Conservation (phyloP, 2,888 invertebrate species). For the Listrodromus nycthemerus region DNA sequence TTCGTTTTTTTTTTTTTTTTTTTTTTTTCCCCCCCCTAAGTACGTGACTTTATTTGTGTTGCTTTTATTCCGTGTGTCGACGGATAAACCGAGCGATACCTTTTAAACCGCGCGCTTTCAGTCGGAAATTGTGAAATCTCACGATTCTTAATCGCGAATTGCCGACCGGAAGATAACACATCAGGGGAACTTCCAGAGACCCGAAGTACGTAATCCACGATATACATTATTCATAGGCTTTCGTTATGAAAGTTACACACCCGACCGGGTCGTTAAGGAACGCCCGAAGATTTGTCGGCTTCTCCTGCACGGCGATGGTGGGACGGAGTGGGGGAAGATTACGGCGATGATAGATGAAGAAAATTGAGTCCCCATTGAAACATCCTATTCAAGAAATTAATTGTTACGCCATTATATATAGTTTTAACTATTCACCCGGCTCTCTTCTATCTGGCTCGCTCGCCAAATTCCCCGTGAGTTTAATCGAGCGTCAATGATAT, state of each 20-base stretch:
- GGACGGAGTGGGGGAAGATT: not conserved
- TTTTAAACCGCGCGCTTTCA: not conserved
- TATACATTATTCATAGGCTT: conserved; percentile 14
- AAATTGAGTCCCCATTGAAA: conserved; percentile 32
- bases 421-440: conserved; percentile 42
- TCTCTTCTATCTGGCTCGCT: conserved; percentile 38
- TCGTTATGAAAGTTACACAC: conserved; percentile 12
- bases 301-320: not conserved
- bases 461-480: conserved; percentile 76
- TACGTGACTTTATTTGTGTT: too few species aligned
- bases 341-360: conserved; percentile 41
- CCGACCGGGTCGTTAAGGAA: conserved; percentile 3
- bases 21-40: not conserved
- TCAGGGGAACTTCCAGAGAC: not conserved
- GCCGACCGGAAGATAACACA: not conserved
- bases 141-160: not conserved
- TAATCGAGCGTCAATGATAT: conserved; percentile 82
- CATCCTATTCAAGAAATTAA: conserved; percentile 71
- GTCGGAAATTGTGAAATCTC: not conserved
- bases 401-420: conserved; percentile 74
- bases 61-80: too few species aligned
- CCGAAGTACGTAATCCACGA: not conserved
- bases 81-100: not conserved
- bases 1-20: not conserved
- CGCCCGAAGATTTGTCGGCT: conserved; percentile 19